Evolutionary conservation across 2,888 invertebrate genomes (phyloP).

Genomic region (Xestia sexstrigata): DNA sequence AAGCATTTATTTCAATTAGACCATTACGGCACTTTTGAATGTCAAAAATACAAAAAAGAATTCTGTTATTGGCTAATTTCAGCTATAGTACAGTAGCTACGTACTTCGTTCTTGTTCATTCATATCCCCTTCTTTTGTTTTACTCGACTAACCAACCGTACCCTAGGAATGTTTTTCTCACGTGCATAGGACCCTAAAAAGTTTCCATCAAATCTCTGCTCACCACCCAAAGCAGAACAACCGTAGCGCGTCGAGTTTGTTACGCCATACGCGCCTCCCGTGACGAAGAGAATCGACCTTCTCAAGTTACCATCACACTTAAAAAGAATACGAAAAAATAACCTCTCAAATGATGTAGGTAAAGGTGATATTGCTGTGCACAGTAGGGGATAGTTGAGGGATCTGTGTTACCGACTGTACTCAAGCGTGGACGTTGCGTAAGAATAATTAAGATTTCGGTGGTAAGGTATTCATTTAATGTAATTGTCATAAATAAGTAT

Average conservation of each 20-base stretch:
- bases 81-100: background rate
- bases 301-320: slow-evolving; percentile 53
- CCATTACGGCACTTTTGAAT: too few relatives aligned
- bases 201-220: slow-evolving; percentile 61
- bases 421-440: slow-evolving; percentile 54
- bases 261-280: slow-evolving; percentile 82
- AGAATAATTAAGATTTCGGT: slow-evolving; percentile 66
- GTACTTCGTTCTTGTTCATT: slow-evolving; percentile 9
- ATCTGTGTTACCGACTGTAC: slow-evolving; percentile 48
- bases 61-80: background rate
- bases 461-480: slow-evolving; percentile 58
- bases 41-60: too few relatives aligned
- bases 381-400: slow-evolving; percentile 6
- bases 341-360: slow-evolving; percentile 3
- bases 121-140: slow-evolving; percentile 46
- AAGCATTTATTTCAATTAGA: too few relatives aligned
- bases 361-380: slow-evolving; percentile 44
- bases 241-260: slow-evolving; percentile 78
- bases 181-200: slow-evolving; percentile 52
- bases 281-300: slow-evolving; percentile 72
- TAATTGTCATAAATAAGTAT: slow-evolving; percentile 19
- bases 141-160: slow-evolving; percentile 60
- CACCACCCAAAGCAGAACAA: slow-evolving; percentile 74
- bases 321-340: slow-evolving; percentile 34
- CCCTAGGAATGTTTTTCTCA: slow-evolving; percentile 56